Evolutionary conservation across 2,888 invertebrate genomes (phyloP).

Genomic region (Noctua janthe): DNA sequence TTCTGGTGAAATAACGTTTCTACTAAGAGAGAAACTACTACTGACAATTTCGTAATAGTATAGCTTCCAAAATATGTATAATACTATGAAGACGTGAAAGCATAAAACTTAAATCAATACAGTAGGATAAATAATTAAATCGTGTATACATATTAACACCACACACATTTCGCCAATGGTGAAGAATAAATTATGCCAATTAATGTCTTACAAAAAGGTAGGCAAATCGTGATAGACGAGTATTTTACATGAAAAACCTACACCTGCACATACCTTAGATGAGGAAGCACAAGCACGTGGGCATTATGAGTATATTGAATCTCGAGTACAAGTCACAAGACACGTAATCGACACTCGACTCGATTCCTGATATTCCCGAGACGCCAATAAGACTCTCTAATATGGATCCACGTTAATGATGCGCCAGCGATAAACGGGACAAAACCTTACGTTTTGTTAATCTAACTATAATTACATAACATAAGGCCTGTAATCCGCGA

Average conservation of each 20-base stretch:
- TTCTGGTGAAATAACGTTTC: not conserved
- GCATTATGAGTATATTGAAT: not conserved
- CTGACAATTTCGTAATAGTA: not conserved
- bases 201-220: not conserved
- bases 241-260: not conserved
- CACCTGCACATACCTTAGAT: not conserved
- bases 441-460: not conserved
- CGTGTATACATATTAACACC: not conserved
- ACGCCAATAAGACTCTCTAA: not conserved
- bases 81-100: not conserved
- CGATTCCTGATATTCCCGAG: not conserved
- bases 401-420: not conserved
- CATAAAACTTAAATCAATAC: not conserved
- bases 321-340: not conserved
- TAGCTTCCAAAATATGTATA: not conserved
- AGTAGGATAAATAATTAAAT: not conserved
- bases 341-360: not conserved
- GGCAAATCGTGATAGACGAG: too few species aligned
- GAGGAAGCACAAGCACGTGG: not conserved
- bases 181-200: not conserved
- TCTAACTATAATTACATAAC: too few species aligned
- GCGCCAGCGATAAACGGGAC: not conserved
- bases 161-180: not conserved
- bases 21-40: not conserved
- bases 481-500: not conserved